phyloP scores from a whole-genome alignment of 2,113 vertebrate species.

The Gulo gulo region DNA sequence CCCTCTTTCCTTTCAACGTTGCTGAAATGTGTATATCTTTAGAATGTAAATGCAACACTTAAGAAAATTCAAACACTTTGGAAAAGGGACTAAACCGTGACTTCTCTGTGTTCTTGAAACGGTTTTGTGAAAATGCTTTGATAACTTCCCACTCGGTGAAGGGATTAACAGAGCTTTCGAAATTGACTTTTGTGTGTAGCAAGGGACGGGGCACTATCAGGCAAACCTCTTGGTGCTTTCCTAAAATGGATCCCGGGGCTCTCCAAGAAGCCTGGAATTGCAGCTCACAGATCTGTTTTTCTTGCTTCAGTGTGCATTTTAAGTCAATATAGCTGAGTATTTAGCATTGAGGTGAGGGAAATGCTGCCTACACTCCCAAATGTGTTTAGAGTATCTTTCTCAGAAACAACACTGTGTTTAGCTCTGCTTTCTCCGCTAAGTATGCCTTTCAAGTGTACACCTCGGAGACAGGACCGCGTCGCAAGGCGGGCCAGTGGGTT shows the following conservation, averaged over 20 bases:
- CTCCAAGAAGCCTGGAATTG: conserved; percentile 71
- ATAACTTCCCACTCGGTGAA: conserved; percentile 77
- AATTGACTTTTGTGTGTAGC: conserved; percentile 65
- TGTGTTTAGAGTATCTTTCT: conserved; percentile 72
- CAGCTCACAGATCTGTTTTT: conserved; percentile 79
- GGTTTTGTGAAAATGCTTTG: conserved; percentile 76
- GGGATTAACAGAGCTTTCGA: conserved; percentile 70
- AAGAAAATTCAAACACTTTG: conserved; percentile 69
- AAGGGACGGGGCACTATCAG: conserved; percentile 76
- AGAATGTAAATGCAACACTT: conserved; percentile 74
- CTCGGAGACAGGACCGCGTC: conserved; percentile 55
- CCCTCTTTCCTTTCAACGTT: conserved; percentile 75
- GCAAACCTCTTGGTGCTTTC: conserved; percentile 83
- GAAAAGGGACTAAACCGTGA: conserved; percentile 69
- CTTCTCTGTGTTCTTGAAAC: conserved; percentile 77
- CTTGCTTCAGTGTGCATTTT: conserved; percentile 77
- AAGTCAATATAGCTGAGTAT: conserved; percentile 75
- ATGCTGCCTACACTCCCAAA: conserved; percentile 70
- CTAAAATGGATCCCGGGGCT: conserved; percentile 65
- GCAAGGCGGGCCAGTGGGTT: conserved; percentile 73
- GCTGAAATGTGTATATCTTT: conserved; percentile 76
- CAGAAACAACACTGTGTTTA: conserved; percentile 78
- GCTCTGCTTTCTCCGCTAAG: conserved; percentile 72
- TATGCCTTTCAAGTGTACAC: conserved; percentile 61
- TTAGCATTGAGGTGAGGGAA: conserved; percentile 79